Conservation (phyloP, 2,113 vertebrate species). For the Anarhynchus alexandrinus region DNA sequence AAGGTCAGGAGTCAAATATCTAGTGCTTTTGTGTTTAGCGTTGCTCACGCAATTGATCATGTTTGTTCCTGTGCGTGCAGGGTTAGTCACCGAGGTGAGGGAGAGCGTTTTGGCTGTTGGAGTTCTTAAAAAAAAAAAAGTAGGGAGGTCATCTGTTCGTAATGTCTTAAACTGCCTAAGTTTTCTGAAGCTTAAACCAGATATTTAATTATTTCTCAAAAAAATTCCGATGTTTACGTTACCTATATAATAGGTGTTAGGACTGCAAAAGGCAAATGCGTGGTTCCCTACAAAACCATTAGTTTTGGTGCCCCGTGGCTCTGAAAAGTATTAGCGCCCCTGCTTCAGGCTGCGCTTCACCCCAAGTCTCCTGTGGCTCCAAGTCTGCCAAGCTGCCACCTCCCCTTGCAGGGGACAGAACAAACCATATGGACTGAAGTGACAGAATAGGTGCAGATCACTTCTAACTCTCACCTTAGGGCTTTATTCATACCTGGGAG, state of each 20-base stretch:
- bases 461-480: not conserved
- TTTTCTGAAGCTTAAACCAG: not conserved
- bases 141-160: not conserved
- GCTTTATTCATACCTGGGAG: not conserved
- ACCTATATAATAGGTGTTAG: not conserved
- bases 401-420: not conserved
- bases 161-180: not conserved
- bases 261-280: not conserved
- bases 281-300: not conserved
- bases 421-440: not conserved
- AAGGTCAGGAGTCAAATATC: constrained; percentile 69
- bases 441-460: not conserved
- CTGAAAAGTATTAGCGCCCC: not conserved
- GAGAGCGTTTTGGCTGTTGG: not conserved
- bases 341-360: not conserved
- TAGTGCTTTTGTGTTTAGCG: constrained; percentile 51
- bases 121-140: constrained; percentile 15
- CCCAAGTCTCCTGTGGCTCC: not conserved
- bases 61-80: constrained; percentile 45
- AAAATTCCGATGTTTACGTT: not conserved
- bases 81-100: not conserved
- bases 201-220: not conserved
- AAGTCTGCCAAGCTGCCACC: not conserved
- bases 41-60: constrained; percentile 56
- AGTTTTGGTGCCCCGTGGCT: not conserved